A percentile compares a stretch with the other conserved stretches of the same genome.
Conservation (phyloP, 2,113 vertebrate species). For the Epinephelus fuscoguttatus region DNA sequence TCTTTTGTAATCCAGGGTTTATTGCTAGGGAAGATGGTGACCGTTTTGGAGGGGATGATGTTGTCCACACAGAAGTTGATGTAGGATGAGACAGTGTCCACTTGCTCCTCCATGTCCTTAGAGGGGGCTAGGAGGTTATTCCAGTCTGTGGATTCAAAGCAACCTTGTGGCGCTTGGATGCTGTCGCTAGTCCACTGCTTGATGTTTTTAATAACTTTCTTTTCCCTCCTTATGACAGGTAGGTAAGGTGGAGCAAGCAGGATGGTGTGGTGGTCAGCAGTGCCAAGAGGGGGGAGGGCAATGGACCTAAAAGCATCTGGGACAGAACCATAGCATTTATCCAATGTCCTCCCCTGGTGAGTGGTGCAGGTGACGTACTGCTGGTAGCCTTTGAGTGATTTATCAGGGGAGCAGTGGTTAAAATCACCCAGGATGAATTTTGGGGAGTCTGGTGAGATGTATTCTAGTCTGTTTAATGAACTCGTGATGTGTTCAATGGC, state of each 20-base stretch:
- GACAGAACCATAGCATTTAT: slow-evolving; percentile 5
- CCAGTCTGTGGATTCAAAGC: too few relatives aligned
- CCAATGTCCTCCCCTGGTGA: not conserved
- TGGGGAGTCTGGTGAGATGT: not conserved
- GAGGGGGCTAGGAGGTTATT: too few relatives aligned
- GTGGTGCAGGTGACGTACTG: slow-evolving; percentile 1
- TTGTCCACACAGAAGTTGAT: too few relatives aligned
- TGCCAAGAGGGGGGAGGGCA: not conserved
- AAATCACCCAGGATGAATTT: slow-evolving; percentile 4
- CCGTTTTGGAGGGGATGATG: too few relatives aligned
- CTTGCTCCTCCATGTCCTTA: too few relatives aligned
- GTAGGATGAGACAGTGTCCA: too few relatives aligned
- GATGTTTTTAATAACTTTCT: too few relatives aligned
- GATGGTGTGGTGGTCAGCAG: not conserved
- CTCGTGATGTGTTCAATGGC: too few relatives aligned
- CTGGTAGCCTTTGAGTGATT: not conserved
- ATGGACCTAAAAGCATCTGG: slow-evolving; percentile 1
- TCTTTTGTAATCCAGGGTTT: too few relatives aligned
- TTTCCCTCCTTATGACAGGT: not conserved
- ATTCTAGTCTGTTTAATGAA: not conserved
- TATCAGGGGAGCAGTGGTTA: not conserved
- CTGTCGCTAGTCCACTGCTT: too few relatives aligned
- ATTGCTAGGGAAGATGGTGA: too few relatives aligned
- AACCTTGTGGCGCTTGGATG: too few relatives aligned
- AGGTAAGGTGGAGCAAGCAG: not conserved